Base-by-base conservation (phyloP, 2,113 vertebrate genomes). In the Nothobranchius furzeri region DNA sequence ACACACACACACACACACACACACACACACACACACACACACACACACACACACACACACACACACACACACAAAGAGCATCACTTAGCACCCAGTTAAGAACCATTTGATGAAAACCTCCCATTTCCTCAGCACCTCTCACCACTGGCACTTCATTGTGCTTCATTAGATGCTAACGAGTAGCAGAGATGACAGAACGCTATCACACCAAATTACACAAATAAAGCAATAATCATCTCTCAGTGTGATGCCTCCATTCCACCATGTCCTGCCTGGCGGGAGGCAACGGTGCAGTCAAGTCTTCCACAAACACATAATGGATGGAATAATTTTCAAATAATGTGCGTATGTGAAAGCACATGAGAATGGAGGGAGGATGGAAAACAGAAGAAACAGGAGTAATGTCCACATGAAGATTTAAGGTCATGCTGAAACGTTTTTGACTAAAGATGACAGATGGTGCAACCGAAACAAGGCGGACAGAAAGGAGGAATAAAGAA, bases 81-180 rank as follows among this genome's bases (percentile, higher is more conserved):
- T 53, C 83, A 85, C 81, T 85, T 85, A 75, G 73, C 79, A 74
- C 63, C 71, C 70, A 60, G 68, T 89, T 82, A 88, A 87, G 79
- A 80, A 85, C 70, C 73, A 81, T 88, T 88, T 84, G 81, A 85
- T 73, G 83, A 81, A 85, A 81, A 81, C 75, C 72, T 73, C 80
- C 70, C 60, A 79, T 85, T 76, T 85, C 72, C 81, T 73, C 84
- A 79, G 58, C 78, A 85, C 79, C 78, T 86, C 57, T 77, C 10
- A 12, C 78, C 64, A 84, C 84, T 73, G 85, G 58, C 7, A 64
- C 53, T 59, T 81, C 76, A 81, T 65, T 78, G 60, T 74, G 58
- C 65, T 66, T 69, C 72, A 86, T 87, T 84, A 85, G 62, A 65
- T 9, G 20, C 64, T 85, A 87, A 87, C 70, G 48, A 86, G 64